phyloP scores from a whole-genome alignment of 1,140 invertebrate genomes.

The Ridgeia piscesae region DNA sequence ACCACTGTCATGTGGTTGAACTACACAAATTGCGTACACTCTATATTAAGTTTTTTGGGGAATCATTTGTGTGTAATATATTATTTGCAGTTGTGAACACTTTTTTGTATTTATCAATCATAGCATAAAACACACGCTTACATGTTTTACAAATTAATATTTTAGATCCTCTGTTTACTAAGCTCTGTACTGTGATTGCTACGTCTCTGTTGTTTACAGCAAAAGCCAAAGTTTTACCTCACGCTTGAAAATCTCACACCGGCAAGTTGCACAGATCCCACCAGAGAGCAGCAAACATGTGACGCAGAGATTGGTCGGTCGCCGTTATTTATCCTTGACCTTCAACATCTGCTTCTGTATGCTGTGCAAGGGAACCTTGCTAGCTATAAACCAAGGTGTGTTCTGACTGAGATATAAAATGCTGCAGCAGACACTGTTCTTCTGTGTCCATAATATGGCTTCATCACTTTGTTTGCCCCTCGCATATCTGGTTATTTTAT shows the following conservation, averaged over 20 bases:
- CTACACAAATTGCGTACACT: too few species aligned
- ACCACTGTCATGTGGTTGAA: too few species aligned
- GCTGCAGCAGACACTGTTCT: too few species aligned
- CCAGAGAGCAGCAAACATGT: neutral
- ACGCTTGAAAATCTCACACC: neutral
- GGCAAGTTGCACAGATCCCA: neutral
- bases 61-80: too few species aligned
- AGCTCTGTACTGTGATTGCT: neutral
- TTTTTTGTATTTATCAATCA: too few species aligned
- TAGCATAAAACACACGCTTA: too few species aligned
- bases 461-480: too few species aligned
- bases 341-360: constrained; percentile 79
- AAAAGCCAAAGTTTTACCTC: neutral
- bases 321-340: constrained; percentile 77
- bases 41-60: too few species aligned
- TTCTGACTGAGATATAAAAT: neutral
- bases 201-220: neutral
- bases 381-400: constrained; percentile 58
- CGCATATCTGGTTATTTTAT: too few species aligned
- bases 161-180: neutral
- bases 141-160: neutral
- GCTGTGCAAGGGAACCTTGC: constrained; percentile 73
- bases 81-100: too few species aligned
- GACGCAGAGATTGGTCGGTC: constrained; percentile 56
- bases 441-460: neutral